phyloP scores from a whole-genome alignment of 2,888 invertebrate genomes.

The Cordilura impudica region DNA sequence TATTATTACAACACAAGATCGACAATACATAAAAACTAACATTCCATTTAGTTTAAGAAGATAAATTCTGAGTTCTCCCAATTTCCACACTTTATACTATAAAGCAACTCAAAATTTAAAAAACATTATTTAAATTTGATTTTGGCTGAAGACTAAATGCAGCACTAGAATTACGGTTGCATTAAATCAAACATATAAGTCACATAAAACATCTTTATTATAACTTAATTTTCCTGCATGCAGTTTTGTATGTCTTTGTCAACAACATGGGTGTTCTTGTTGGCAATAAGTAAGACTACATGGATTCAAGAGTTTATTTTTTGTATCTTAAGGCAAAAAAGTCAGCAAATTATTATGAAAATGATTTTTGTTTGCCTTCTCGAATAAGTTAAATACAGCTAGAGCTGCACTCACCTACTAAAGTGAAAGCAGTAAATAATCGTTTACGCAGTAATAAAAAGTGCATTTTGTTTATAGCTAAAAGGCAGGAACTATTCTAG shows the following conservation, averaged over 20 bases:
- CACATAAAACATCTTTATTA: slow-evolving; percentile 20
- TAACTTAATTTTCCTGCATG: not conserved
- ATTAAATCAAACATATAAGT: slow-evolving; percentile 17
- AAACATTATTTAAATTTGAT: no score
- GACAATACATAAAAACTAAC: no score
- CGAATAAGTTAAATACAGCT: not conserved
- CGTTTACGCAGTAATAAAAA: slow-evolving; percentile 19
- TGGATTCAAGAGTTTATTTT: no score
- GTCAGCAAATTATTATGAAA: slow-evolving; percentile 34
- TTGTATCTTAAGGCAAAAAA: not conserved
- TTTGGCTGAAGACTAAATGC: no score
- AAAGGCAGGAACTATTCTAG: slow-evolving; percentile 35
- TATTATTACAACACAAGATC: no score
- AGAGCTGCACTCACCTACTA: slow-evolving; percentile 54
- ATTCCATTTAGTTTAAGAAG: no score
- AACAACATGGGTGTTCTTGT: slow-evolving; percentile 33
- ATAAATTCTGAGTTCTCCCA: no score
- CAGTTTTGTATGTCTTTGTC: slow-evolving; percentile 1
- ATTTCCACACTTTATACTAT: no score
- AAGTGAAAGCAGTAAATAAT: slow-evolving; percentile 55
- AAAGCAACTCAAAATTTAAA: no score
- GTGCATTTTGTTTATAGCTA: slow-evolving; percentile 23
- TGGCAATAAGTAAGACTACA: not conserved
- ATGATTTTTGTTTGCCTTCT: not conserved
- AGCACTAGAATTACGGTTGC: not conserved